These are phyloP conservation scores for Sphaeramia orbicularis DNA, from an alignment of 2,797 vertebrate genomes.

Conservation along the genomic window DNA sequence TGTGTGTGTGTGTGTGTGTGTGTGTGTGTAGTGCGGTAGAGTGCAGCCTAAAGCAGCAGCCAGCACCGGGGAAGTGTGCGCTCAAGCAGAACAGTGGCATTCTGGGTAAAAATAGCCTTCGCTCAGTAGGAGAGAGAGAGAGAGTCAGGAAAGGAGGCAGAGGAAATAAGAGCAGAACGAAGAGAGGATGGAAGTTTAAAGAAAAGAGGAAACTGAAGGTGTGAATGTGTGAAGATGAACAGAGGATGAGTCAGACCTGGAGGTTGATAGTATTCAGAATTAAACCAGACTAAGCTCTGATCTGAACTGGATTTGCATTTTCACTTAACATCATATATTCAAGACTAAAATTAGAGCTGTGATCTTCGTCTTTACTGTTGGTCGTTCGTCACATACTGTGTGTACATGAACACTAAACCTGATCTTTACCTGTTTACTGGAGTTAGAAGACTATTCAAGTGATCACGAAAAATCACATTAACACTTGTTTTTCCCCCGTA, in stretches of 20 bases:
- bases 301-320: not conserved
- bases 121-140: slow-evolving; percentile 57
- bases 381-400: too few relatives aligned
- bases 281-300: not conserved
- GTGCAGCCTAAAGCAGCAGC: slow-evolving; percentile 68
- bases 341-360: too few relatives aligned
- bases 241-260: slow-evolving; percentile 32
- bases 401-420: too few relatives aligned
- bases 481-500: too few relatives aligned
- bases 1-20: slow-evolving; percentile 30
- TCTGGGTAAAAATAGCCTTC: slow-evolving; percentile 80
- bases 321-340: too few relatives aligned
- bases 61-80: slow-evolving; percentile 63
- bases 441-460: too few relatives aligned
- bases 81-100: slow-evolving; percentile 78
- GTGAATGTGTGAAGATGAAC: slow-evolving; percentile 37
- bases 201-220: slow-evolving; percentile 35
- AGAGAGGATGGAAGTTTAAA: slow-evolving; percentile 33
- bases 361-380: too few relatives aligned
- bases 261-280: slow-evolving; percentile 2
- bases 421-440: too few relatives aligned
- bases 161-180: slow-evolving; percentile 25
- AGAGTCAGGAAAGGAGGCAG: slow-evolving; percentile 31
- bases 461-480: too few relatives aligned
- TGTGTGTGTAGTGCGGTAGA: slow-evolving; percentile 47